Percentiles rank a stretch among this genome's conserved stretches.
These are phyloP conservation scores for Odontocerum albicorne DNA, from an alignment of 2,888 invertebrate species.

Conservation along the genomic window DNA sequence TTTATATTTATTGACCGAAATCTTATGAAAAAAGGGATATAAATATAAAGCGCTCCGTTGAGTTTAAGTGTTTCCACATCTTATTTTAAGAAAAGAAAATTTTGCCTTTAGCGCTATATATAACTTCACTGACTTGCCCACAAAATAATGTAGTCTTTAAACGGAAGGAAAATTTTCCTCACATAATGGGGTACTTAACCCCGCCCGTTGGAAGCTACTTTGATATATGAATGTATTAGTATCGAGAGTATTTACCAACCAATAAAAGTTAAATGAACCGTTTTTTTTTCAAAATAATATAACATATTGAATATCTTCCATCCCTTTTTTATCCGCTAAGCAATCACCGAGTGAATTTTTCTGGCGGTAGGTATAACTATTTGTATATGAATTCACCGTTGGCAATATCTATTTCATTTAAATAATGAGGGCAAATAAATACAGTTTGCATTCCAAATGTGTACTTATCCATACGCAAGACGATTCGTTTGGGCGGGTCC, in stretches of 20 bases:
- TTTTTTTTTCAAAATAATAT: too few relatives aligned
- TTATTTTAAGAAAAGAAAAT: neutral
- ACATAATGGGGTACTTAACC: neutral
- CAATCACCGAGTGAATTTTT: too few relatives aligned
- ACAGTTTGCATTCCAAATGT: slow-evolving; percentile 11
- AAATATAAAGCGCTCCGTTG: too few relatives aligned
- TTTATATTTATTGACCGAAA: too few relatives aligned
- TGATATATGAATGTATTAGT: neutral
- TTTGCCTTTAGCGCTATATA: neutral
- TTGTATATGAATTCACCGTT: too few relatives aligned
- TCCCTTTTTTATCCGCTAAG: too few relatives aligned
- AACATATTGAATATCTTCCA: too few relatives aligned
- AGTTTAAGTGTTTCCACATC: too few relatives aligned
- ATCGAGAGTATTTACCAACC: neutral
- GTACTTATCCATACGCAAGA: slow-evolving; percentile 11
- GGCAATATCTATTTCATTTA: neutral
- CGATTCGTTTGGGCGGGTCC: slow-evolving; percentile 14
- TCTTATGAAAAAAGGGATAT: too few relatives aligned
- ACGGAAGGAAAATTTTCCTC: slow-evolving; percentile 2
- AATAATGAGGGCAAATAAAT: slow-evolving; percentile 9
- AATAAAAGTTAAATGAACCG: neutral
- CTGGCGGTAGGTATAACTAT: too few relatives aligned
- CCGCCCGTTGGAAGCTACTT: neutral
- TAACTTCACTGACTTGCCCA: neutral
- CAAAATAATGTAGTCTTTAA: slow-evolving; percentile 2